A percentile compares a stretch with the other conserved stretches of the same genome.
Evolutionary conservation across 2,113 vertebrate species (phyloP).

Genomic region (Pelecanus crispus): DNA sequence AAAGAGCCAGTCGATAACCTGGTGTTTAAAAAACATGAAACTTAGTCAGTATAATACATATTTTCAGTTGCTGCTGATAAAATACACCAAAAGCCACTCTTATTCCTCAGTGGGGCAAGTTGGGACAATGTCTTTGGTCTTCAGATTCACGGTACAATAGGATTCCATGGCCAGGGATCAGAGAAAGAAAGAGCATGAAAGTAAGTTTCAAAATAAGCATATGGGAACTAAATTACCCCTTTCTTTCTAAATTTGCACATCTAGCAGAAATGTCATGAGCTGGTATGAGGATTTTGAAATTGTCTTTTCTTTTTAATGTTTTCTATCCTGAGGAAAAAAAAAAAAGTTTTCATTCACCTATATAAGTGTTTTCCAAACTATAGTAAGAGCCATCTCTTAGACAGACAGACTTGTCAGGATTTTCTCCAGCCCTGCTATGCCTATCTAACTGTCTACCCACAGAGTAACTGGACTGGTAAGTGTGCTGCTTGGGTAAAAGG

Average conservation of each 20-base stretch:
- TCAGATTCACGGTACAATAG: not conserved
- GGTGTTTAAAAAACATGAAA: not conserved
- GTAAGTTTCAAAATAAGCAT: not conserved
- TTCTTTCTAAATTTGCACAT: not conserved
- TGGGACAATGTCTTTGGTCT: not conserved
- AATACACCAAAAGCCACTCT: not conserved
- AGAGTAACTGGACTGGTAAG: not conserved
- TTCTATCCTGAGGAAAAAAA: not conserved
- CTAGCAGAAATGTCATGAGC: not conserved
- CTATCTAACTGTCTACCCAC: not conserved
- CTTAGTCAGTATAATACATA: not conserved
- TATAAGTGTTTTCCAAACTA: not conserved
- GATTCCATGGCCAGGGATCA: not conserved
- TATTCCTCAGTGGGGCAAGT: not conserved
- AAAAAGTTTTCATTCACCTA: not conserved
- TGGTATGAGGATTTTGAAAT: not conserved
- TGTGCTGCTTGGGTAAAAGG: not conserved
- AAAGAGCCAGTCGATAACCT: not conserved
- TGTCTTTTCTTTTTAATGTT: not conserved
- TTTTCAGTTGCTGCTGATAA: not conserved
- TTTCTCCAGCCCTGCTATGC: not conserved
- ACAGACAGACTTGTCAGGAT: not conserved
- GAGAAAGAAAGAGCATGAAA: not conserved
- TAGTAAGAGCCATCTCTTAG: not conserved
- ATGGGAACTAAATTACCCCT: not conserved